A percentile compares a stretch with the other conserved stretches of the same genome.
Conservation (phyloP, 2,888 invertebrate genomes). For the Eristalis arbustorum region DNA sequence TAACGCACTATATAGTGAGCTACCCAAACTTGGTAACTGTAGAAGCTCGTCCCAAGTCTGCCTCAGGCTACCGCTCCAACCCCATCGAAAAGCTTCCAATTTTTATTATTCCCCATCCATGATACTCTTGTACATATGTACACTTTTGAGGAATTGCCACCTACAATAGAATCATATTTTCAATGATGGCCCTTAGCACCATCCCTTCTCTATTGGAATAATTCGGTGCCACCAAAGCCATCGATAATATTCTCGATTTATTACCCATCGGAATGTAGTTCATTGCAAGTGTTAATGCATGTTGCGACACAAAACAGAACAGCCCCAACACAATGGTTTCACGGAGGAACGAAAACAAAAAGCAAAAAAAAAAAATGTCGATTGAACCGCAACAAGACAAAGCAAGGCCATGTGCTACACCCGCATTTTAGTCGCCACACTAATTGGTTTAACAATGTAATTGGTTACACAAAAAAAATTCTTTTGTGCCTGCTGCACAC, state of each 20-base stretch:
- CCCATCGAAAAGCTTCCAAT: too few species aligned
- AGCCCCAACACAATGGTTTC: slow-evolving; percentile 2
- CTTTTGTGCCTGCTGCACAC: slow-evolving; percentile 19
- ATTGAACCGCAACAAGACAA: slow-evolving; percentile 18
- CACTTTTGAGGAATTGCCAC: too few species aligned
- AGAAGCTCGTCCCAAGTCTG: too few species aligned
- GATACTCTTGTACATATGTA: too few species aligned
- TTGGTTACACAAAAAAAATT: slow-evolving; percentile 33
- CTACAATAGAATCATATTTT: too few species aligned
- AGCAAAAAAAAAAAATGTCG: background rate
- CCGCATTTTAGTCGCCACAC: slow-evolving; percentile 22
- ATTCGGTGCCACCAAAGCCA: background rate
- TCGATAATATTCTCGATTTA: background rate
- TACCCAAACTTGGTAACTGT: too few species aligned
- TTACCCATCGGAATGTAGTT: slow-evolving; percentile 39
- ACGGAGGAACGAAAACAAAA: background rate
- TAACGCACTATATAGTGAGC: too few species aligned
- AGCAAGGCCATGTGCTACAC: slow-evolving; percentile 20
- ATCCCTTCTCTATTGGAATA: too few species aligned
- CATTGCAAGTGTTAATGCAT: slow-evolving; percentile 36
- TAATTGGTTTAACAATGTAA: slow-evolving; percentile 57
- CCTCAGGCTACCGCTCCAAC: too few species aligned
- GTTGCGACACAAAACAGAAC: background rate
- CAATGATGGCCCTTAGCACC: too few species aligned
- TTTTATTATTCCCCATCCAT: too few species aligned